Evolutionary conservation across 23 tunicate genomes (phyloP).

Genomic region (Trididemnum miniatum): DNA sequence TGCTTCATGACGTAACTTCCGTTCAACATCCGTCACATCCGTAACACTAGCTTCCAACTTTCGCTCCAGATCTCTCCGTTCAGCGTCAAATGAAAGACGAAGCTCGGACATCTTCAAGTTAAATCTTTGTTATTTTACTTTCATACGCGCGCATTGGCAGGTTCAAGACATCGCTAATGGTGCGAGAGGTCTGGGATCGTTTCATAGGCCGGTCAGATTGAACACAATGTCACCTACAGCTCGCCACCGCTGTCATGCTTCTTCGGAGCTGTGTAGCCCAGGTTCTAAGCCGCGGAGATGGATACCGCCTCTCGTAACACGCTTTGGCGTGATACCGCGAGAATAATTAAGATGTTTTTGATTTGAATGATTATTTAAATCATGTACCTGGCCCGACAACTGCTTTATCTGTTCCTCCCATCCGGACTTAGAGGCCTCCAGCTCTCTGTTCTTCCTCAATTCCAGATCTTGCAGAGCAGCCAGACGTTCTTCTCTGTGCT

Average conservation of each 20-base stretch:
- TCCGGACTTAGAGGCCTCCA: conserved; percentile 75
- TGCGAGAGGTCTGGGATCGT: too few species aligned
- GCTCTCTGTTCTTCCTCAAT: conserved; percentile 46
- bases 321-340: too few species aligned
- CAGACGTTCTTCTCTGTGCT: conserved; percentile 51
- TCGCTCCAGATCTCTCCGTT: conserved; percentile 59
- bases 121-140: too few species aligned
- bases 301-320: too few species aligned
- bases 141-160: too few species aligned
- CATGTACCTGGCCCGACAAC: conserved; percentile 73
- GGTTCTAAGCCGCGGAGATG: too few species aligned
- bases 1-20: conserved; percentile 63
- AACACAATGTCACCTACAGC: neutral
- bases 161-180: too few species aligned
- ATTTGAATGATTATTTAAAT: too few species aligned
- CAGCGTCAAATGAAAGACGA: conserved; percentile 44
- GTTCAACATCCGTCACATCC: conserved; percentile 54
- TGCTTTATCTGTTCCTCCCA: conserved; percentile 87
- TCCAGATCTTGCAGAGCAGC: conserved; percentile 55
- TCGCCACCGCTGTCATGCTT: too few species aligned
- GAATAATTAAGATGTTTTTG: too few species aligned
- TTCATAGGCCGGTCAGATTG: too few species aligned
- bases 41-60: conserved; percentile 43
- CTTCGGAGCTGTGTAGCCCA: too few species aligned
- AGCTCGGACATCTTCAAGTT: conserved; percentile 78